A percentile compares a stretch with the other conserved stretches of the same genome.
Conservation (phyloP, 2,888 invertebrate species). For the Stictocephala bisonia region DNA sequence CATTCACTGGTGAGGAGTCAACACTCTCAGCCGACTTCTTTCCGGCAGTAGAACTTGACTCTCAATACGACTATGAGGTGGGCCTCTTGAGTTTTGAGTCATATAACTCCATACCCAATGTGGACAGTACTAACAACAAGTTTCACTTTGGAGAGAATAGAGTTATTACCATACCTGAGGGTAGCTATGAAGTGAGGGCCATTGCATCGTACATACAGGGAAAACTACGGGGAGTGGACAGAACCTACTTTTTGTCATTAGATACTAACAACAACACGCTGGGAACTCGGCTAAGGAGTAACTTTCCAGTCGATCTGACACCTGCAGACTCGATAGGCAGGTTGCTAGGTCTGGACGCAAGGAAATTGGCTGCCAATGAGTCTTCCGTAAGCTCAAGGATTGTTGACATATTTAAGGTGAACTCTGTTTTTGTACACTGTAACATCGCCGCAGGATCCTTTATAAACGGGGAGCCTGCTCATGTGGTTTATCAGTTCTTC, state of each 20-base stretch:
- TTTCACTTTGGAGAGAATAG: slow-evolving; percentile 58
- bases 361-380: slow-evolving; percentile 38
- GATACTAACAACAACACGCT: slow-evolving; percentile 60
- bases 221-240: slow-evolving; percentile 12
- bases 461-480: slow-evolving; percentile 57
- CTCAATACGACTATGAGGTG: slow-evolving; percentile 57
- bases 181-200: slow-evolving; percentile 62
- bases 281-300: slow-evolving; percentile 54
- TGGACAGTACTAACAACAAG: slow-evolving; percentile 61
- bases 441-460: slow-evolving; percentile 60
- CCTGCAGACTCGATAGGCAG: slow-evolving; percentile 52
- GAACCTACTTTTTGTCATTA: slow-evolving; percentile 9
- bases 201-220: slow-evolving; percentile 49
- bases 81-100: slow-evolving; percentile 61
- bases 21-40: background rate
- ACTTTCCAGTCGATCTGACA: slow-evolving; percentile 49
- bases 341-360: slow-evolving; percentile 59
- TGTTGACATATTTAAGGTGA: slow-evolving; percentile 60
- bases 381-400: slow-evolving; percentile 59
- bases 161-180: slow-evolving; percentile 57
- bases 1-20: background rate
- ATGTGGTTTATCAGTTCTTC: slow-evolving; percentile 62
- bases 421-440: slow-evolving; percentile 59
- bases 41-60: slow-evolving; percentile 44
- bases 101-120: slow-evolving; percentile 62